phyloP scores from a whole-genome alignment of 1,140 invertebrate species.

The Macrotrachela quadricornifera region DNA sequence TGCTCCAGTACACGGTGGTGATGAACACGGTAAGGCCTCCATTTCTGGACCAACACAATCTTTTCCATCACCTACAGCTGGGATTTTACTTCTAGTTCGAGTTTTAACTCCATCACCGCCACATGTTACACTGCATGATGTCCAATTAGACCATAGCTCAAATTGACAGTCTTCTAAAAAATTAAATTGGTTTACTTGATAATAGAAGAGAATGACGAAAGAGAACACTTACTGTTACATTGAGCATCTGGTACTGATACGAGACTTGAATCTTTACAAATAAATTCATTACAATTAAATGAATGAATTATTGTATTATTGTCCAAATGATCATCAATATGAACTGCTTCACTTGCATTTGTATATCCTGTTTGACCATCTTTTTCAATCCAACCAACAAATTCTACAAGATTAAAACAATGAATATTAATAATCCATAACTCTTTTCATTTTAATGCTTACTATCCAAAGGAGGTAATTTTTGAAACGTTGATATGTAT shows the following conservation, averaged over 20 bases:
- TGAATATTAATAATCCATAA: too few relatives aligned
- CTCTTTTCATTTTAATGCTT: too few relatives aligned
- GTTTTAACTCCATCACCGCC: not conserved
- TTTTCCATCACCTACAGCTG: not conserved
- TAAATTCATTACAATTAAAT: not conserved
- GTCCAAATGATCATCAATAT: not conserved
- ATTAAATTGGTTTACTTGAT: not conserved
- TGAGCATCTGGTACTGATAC: not conserved
- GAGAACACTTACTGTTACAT: not conserved
- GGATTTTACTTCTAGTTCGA: not conserved
- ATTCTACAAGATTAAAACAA: too few relatives aligned
- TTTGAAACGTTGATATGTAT: too few relatives aligned
- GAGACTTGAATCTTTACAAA: not conserved
- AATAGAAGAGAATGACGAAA: not conserved
- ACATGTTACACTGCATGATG: conserved; percentile 7
- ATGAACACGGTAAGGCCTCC: not conserved
- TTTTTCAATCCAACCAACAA: conserved; percentile 1
- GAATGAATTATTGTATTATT: not conserved
- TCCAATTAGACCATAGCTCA: conserved; percentile 8
- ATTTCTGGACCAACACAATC: not conserved
- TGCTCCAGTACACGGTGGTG: not conserved
- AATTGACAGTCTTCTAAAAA: conserved; percentile 4
- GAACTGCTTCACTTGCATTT: not conserved
- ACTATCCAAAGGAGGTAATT: too few relatives aligned
- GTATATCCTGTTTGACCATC: not conserved